A percentile compares a stretch with the other conserved stretches of the same genome.
phyloP scores from a whole-genome alignment of 2,113 vertebrate species.

The Callipepla californica region DNA sequence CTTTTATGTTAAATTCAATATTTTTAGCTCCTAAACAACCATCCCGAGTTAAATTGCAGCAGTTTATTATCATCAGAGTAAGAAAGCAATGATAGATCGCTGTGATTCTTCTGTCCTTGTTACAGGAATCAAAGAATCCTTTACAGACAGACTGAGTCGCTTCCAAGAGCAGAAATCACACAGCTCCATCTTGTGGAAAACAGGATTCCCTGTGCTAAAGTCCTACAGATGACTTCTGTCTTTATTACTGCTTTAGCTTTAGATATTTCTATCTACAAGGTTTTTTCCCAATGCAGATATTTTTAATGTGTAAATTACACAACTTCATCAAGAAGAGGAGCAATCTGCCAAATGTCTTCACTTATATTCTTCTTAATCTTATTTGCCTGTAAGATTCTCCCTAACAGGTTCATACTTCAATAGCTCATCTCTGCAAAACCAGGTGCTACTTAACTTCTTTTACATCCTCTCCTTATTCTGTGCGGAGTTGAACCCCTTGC shows the following conservation, averaged over 20 bases:
- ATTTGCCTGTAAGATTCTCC: not conserved
- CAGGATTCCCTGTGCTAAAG: not conserved
- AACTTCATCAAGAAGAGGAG: not conserved
- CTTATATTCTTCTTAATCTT: not conserved
- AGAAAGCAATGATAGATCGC: constrained; percentile 42
- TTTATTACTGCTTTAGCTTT: not conserved
- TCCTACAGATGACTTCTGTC: not conserved
- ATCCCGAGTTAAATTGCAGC: constrained; percentile 56
- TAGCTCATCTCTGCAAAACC: not conserved
- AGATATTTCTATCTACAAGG: not conserved
- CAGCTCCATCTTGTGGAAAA: constrained; percentile 79
- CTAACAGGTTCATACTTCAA: not conserved
- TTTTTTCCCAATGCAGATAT: not conserved
- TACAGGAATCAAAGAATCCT: not conserved
- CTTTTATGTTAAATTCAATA: constrained; percentile 50
- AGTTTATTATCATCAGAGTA: constrained; percentile 41
- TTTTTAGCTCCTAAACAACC: constrained; percentile 42
- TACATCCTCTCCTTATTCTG: not conserved
- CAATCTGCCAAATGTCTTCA: not conserved
- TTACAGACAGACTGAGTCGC: not conserved
- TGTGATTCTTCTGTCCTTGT: constrained; percentile 34
- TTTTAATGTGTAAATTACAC: not conserved
- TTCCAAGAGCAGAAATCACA: constrained; percentile 55
- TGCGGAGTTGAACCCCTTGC: not conserved
- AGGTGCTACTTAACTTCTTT: not conserved